Conservation (phyloP, 2,113 vertebrate species). For the Geothlypis trichas region DNA sequence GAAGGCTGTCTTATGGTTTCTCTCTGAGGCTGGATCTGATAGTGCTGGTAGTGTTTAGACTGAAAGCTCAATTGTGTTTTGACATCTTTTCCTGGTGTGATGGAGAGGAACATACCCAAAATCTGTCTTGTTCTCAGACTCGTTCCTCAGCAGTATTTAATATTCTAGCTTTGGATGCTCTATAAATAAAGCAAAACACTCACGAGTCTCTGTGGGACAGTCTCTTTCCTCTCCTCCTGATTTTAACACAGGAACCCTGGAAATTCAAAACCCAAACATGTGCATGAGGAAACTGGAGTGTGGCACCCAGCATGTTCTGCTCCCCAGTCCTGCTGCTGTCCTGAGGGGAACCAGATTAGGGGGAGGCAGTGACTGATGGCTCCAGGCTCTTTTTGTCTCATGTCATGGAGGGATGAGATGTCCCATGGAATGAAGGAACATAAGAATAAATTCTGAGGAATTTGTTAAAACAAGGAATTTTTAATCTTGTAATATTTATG, state of each 20-base stretch:
- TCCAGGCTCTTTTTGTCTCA: neutral
- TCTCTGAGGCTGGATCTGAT: neutral
- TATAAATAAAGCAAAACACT: neutral
- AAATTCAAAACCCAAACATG: neutral
- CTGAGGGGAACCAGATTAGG: too few species aligned
- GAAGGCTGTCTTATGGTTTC: neutral
- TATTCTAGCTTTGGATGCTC: neutral
- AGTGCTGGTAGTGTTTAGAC: neutral
- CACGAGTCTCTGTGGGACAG: neutral
- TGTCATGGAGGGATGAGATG: neutral
- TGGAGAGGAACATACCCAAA: neutral
- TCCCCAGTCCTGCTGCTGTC: neutral
- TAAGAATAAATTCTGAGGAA: neutral
- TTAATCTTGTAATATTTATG: neutral
- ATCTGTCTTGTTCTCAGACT: neutral
- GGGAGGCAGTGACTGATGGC: accelerated
- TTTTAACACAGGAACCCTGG: neutral
- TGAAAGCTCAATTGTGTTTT: slow-evolving; percentile 12
- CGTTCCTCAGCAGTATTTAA: neutral
- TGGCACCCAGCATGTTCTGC: neutral
- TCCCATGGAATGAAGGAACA: neutral
- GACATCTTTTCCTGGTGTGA: neutral
- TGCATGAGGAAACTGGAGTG: neutral
- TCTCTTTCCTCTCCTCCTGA: neutral
- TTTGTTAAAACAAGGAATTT: neutral